These are phyloP conservation scores for Polietes domitor DNA, from an alignment of 2,888 invertebrate genomes.

Conservation along the genomic window DNA sequence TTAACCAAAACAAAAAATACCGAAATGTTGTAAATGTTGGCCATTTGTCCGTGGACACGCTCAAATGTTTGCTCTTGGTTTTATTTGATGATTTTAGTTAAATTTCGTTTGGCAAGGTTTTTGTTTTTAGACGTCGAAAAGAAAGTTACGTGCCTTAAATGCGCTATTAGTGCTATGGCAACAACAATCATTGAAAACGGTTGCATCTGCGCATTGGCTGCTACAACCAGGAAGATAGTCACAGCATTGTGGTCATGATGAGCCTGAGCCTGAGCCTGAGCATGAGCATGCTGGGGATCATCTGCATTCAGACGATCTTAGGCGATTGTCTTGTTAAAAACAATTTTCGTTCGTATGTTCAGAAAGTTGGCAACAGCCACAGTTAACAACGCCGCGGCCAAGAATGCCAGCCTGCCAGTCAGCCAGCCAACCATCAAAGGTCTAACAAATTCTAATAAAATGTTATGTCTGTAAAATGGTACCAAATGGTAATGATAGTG, in stretches of 20 bases:
- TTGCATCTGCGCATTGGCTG: conserved; percentile 30
- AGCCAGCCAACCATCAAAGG: conserved; percentile 10
- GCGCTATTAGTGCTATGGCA: conserved; percentile 61
- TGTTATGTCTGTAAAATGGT: conserved; percentile 56
- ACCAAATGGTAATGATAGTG: conserved; percentile 62
- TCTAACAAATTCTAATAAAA: conserved; percentile 57
- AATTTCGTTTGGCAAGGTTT: conserved; percentile 7
- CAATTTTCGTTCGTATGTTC: conserved; percentile 60
- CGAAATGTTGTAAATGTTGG: conserved; percentile 51
- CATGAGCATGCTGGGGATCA: not conserved
- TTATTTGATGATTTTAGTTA: conserved; percentile 50
- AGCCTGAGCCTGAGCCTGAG: conserved; percentile 13
- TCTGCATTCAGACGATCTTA: conserved; percentile 55
- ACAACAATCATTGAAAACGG: conserved; percentile 33
- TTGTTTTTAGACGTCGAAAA: conserved; percentile 46
- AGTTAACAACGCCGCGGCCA: not conserved
- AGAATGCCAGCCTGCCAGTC: conserved; percentile 45
- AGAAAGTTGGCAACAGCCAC: conserved; percentile 25
- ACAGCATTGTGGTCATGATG: conserved; percentile 12
- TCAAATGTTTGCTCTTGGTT: conserved; percentile 31
- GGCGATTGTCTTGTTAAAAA: conserved; percentile 60
- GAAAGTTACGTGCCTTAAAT: conserved; percentile 65
- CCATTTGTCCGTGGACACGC: conserved; percentile 8
- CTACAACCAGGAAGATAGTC: conserved; percentile 49
- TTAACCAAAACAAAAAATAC: conserved; percentile 56